phyloP scores from a whole-genome alignment of 2,888 invertebrate genomes.

The Bellardia pandia region DNA sequence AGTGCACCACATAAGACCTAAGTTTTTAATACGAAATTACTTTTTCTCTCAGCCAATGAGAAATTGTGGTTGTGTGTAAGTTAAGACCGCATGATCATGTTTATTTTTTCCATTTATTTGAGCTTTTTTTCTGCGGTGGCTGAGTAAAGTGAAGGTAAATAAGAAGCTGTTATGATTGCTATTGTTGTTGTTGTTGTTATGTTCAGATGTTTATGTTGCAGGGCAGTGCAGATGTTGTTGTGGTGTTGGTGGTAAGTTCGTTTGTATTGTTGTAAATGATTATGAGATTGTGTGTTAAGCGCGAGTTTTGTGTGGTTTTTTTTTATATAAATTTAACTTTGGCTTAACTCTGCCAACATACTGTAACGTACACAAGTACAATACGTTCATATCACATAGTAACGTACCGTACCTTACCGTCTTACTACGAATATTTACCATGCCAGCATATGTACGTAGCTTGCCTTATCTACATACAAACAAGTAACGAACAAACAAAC shows the following conservation, averaged over 20 bases:
- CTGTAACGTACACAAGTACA: neutral
- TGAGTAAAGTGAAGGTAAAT: slow-evolving; percentile 65
- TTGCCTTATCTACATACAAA: slow-evolving; percentile 55
- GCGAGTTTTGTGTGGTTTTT: slow-evolving; percentile 70
- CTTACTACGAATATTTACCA: neutral
- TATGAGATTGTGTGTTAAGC: slow-evolving; percentile 70
- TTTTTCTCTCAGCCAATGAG: slow-evolving; percentile 9
- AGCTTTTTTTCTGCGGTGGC: slow-evolving; percentile 39
- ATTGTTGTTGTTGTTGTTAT: slow-evolving; percentile 55
- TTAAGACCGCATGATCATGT: slow-evolving; percentile 57
- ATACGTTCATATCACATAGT: slow-evolving; percentile 7
- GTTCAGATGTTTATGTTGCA: slow-evolving; percentile 59
- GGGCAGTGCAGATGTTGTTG: slow-evolving; percentile 54
- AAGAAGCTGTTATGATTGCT: slow-evolving; percentile 69
- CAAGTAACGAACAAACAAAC: slow-evolving; percentile 13
- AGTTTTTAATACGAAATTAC: neutral
- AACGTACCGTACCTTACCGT: slow-evolving; percentile 35
- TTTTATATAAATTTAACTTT: slow-evolving; percentile 62
- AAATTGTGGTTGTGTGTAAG: slow-evolving; percentile 16
- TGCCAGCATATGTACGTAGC: slow-evolving; percentile 22
- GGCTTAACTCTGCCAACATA: slow-evolving; percentile 40
- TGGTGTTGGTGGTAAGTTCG: slow-evolving; percentile 3
- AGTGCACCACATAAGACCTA: neutral
- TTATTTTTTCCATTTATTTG: slow-evolving; percentile 49
- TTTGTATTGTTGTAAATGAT: slow-evolving; percentile 62